Evolutionary conservation across 2,797 vertebrate genomes (phyloP).

Genomic region (Sebastes oblongus): DNA sequence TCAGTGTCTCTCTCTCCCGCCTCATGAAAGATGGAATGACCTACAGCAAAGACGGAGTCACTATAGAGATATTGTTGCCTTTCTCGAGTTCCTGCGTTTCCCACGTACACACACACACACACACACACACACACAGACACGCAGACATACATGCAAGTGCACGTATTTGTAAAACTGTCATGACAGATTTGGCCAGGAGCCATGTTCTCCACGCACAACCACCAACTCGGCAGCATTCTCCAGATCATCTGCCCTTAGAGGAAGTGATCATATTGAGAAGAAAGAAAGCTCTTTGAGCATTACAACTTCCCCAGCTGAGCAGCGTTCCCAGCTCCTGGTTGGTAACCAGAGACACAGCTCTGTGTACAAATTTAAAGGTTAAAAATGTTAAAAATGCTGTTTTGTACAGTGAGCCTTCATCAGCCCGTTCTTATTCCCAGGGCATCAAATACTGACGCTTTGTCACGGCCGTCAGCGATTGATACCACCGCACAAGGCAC

Average conservation of each 20-base stretch:
- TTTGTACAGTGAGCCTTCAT: background rate
- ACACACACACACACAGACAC: background rate
- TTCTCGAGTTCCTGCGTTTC: constrained; percentile 59
- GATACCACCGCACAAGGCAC: too few species aligned
- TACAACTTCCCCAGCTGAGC: background rate
- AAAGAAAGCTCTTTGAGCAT: constrained; percentile 17
- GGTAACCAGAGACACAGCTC: background rate
- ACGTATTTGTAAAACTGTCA: constrained; percentile 42
- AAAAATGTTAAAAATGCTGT: constrained; percentile 16
- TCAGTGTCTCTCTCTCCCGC: constrained; percentile 10
- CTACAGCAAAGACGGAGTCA: constrained; percentile 61
- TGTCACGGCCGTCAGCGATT: too few species aligned
- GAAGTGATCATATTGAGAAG: constrained; percentile 12
- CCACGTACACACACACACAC: constrained; percentile 32
- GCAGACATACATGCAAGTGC: background rate
- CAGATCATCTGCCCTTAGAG: constrained; percentile 29
- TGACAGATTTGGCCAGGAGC: constrained; percentile 51
- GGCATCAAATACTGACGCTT: too few species aligned
- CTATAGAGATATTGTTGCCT: constrained; percentile 53
- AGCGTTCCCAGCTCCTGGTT: constrained; percentile 11
- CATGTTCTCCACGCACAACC: constrained; percentile 43
- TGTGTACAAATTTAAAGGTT: constrained; percentile 12
- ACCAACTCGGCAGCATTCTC: constrained; percentile 53
- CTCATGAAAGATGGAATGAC: constrained; percentile 61
- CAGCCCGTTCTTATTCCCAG: too few species aligned